Conservation (phyloP, 2,888 invertebrate species). For the Heliothis peltigera region DNA sequence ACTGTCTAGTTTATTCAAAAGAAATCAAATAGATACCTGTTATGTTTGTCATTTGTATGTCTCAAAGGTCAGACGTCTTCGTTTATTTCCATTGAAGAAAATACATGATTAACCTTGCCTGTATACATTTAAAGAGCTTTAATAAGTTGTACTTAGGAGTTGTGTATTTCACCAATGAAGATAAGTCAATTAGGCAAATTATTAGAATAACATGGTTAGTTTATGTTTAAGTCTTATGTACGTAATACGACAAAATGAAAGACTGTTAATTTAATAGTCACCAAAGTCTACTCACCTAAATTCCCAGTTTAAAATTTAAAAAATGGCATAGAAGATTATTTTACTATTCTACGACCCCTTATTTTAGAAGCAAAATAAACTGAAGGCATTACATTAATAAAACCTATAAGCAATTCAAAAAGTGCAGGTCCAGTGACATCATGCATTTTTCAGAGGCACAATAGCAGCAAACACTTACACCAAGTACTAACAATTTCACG, state of each 20-base stretch:
- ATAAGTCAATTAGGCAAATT: not conserved
- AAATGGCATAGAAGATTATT: not conserved
- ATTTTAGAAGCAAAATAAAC: not conserved
- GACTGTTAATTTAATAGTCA: too few species aligned
- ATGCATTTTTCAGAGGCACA: conserved; percentile 19
- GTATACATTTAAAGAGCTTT: not conserved
- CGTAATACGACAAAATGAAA: too few species aligned
- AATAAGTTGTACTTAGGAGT: conserved; percentile 3
- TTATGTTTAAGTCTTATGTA: too few species aligned
- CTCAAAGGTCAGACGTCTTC: conserved; percentile 13
- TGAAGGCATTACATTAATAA: not conserved
- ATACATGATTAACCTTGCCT: conserved; percentile 13
- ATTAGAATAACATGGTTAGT: too few species aligned
- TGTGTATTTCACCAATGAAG: conserved; percentile 8
- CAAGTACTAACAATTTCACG: conserved; percentile 42
- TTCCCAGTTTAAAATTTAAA: too few species aligned
- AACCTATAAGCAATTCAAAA: conserved; percentile 2
- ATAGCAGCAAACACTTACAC: conserved; percentile 29
- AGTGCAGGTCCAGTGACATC: conserved; percentile 10
- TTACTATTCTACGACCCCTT: not conserved
- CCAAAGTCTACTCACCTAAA: too few species aligned
- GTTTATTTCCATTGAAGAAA: conserved; percentile 22
- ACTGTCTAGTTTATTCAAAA: not conserved
- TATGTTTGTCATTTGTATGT: conserved; percentile 8
- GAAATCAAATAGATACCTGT: not conserved